Evolutionary conservation across 2,888 invertebrate species (phyloP).

Genomic region (Lutraria lutraria): DNA sequence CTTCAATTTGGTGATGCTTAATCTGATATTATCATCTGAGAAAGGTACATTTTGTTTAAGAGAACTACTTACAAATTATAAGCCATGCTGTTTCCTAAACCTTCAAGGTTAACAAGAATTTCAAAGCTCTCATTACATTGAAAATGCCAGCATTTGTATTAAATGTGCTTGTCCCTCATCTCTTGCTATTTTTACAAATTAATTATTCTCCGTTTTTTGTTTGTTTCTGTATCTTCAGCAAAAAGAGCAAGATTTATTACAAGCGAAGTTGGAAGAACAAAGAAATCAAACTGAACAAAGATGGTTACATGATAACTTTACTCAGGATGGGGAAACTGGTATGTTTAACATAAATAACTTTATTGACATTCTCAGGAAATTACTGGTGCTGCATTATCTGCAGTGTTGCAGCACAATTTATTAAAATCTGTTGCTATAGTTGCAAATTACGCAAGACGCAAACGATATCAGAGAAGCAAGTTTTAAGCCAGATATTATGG

Average conservation of each 20-base stretch:
- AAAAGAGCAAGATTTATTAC: slow-evolving; percentile 78
- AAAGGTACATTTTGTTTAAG: no score
- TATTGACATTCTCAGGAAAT: background rate
- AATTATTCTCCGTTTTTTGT: background rate
- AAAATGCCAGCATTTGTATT: background rate
- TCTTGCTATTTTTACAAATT: background rate
- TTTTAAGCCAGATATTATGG: background rate
- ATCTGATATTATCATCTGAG: no score
- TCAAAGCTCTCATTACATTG: background rate
- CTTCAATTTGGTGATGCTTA: no score
- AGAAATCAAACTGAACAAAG: slow-evolving; percentile 74
- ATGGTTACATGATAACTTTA: slow-evolving; percentile 81
- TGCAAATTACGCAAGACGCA: background rate
- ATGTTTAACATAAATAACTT: background rate
- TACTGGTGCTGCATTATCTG: background rate
- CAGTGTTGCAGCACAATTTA: background rate
- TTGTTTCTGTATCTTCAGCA: slow-evolving; percentile 71
- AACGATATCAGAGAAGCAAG: slow-evolving; percentile 1
- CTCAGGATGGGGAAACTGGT: slow-evolving; percentile 88
- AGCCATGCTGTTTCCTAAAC: background rate
- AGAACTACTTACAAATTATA: no score
- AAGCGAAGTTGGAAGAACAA: slow-evolving; percentile 77
- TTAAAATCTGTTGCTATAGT: slow-evolving; percentile 7
- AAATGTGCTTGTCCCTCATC: background rate
- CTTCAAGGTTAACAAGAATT: background rate